A percentile compares a stretch with the other conserved stretches of the same genome.
These are phyloP conservation scores for Balaenoptera acutorostrata DNA, from an alignment of 2,113 vertebrate species.

Conservation along the genomic window DNA sequence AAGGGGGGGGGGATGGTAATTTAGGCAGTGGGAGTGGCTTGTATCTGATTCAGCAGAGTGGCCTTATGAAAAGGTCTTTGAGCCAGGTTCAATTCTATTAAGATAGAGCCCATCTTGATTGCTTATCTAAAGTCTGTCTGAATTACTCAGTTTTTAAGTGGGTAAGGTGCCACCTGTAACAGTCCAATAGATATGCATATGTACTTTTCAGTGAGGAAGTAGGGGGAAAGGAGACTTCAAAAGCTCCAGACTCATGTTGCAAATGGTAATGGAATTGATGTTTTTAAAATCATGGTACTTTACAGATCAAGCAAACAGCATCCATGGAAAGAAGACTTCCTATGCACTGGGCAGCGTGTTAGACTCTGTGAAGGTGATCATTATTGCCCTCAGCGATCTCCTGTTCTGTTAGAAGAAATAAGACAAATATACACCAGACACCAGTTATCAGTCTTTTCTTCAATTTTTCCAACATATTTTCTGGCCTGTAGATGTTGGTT, in stretches of 20 bases:
- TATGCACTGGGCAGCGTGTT: background rate
- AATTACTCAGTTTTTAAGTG: slow-evolving; percentile 19
- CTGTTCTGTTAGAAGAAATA: slow-evolving; percentile 7
- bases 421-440: background rate
- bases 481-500: background rate
- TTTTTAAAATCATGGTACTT: background rate
- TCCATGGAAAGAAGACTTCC: background rate
- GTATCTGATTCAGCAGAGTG: background rate
- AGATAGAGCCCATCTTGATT: background rate
- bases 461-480: background rate
- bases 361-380: background rate
- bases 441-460: background rate
- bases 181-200: background rate
- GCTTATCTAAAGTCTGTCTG: background rate
- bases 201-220: background rate
- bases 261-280: background rate
- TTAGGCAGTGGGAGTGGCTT: background rate
- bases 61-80: background rate
- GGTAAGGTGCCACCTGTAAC: background rate
- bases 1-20: background rate
- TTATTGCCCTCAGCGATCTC: background rate
- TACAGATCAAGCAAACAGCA: background rate
- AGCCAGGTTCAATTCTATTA: background rate
- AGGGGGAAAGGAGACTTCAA: background rate
- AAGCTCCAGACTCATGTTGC: background rate